These are phyloP conservation scores for Odocoileus virginianus DNA, from an alignment of 2,113 vertebrate species.

Conservation along the genomic window DNA sequence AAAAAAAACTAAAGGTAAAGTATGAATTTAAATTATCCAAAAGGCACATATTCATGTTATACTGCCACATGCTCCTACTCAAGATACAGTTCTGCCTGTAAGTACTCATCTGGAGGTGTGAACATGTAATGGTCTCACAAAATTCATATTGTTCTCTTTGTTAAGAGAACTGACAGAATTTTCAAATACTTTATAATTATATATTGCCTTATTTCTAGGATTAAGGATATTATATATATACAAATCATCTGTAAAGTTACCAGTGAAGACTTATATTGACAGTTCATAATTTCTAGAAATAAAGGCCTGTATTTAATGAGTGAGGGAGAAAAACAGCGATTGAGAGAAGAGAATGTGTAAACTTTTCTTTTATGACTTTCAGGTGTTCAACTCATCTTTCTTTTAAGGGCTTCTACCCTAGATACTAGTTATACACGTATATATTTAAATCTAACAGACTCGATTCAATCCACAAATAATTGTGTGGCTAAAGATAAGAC, in stretches of 20 bases:
- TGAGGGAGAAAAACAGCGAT: not conserved
- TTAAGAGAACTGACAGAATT: not conserved
- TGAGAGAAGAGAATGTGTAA: not conserved
- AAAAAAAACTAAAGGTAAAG: not conserved
- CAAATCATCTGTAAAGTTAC: not conserved
- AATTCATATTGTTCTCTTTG: not conserved
- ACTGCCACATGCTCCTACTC: not conserved
- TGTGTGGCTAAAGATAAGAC: not conserved
- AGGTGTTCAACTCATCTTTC: not conserved
- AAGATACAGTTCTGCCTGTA: not conserved
- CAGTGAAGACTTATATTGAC: not conserved
- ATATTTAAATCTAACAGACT: not conserved
- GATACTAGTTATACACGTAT: accelerated
- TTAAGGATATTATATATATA: not conserved
- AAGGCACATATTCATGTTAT: not conserved
- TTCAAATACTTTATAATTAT: not conserved
- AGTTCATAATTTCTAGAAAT: not conserved
- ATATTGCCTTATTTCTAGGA: not conserved
- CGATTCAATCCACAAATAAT: not conserved
- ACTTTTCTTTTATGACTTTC: not conserved
- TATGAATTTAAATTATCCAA: not conserved
- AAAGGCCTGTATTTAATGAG: not conserved
- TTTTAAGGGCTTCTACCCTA: not conserved
- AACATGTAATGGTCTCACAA: not conserved
- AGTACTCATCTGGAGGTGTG: not conserved